Percentiles rank a stretch among this genome's conserved stretches.
phyloP scores from a whole-genome alignment of 2,113 vertebrate genomes.

The Scophthalmus maximus region DNA sequence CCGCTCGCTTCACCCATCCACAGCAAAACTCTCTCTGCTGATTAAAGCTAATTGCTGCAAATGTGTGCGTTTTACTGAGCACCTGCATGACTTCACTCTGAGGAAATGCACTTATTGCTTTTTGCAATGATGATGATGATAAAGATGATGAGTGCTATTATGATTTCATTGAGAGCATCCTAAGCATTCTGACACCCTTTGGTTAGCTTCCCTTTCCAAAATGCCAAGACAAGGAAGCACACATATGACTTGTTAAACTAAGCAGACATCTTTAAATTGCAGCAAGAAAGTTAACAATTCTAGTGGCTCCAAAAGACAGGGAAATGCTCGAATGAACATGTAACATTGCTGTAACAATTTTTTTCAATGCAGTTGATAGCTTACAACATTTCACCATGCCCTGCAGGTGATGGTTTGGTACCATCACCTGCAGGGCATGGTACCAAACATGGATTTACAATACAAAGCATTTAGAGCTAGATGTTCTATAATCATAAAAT shows the following conservation, averaged over 20 bases:
- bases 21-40: background rate
- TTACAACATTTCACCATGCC: background rate
- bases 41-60: background rate
- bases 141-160: background rate
- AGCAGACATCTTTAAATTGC: background rate
- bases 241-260: background rate
- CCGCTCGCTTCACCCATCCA: constrained; percentile 11
- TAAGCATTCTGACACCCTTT: background rate
- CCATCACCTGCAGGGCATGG: background rate
- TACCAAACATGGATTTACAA: background rate
- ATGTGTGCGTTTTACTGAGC: background rate
- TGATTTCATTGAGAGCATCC: background rate
- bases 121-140: background rate
- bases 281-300: background rate
- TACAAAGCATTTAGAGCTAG: background rate
- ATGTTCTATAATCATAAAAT: background rate
- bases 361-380: background rate
- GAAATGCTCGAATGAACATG: background rate
- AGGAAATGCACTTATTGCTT: constrained; percentile 1
- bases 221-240: background rate
- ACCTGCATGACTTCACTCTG: background rate
- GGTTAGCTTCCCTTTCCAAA: background rate
- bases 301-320: background rate
- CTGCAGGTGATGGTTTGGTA: too few species aligned
- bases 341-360: too few species aligned